A percentile compares a stretch with the other conserved stretches of the same genome.
phyloP scores from a whole-genome alignment of 2,888 invertebrate genomes.

The Ophraella communa region DNA sequence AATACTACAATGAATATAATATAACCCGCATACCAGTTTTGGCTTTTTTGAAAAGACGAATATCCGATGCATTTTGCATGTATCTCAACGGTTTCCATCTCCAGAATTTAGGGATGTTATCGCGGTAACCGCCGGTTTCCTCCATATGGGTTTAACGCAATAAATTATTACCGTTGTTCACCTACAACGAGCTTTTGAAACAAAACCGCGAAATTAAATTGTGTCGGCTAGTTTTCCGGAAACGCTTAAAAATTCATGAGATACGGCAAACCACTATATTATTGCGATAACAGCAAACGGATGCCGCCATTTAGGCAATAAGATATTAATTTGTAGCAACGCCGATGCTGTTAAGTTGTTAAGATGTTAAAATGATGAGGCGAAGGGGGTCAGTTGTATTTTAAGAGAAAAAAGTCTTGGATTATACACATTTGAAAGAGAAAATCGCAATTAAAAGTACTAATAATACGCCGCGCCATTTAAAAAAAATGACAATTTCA shows the following conservation, averaged over 20 bases:
- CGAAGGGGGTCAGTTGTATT: too few relatives aligned
- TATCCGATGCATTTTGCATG: background rate
- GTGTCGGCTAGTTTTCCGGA: slow-evolving; percentile 34
- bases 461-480: too few relatives aligned
- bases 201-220: slow-evolving; percentile 38
- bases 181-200: slow-evolving; percentile 29
- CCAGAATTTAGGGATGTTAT: background rate
- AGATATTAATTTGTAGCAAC: background rate
- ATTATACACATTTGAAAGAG: too few relatives aligned
- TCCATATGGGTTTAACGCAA: slow-evolving; percentile 5
- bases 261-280: slow-evolving; percentile 30
- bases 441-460: too few relatives aligned
- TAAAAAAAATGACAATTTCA: too few relatives aligned
- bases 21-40: background rate
- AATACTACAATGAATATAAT: too few relatives aligned
- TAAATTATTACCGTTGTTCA: slow-evolving; percentile 36
- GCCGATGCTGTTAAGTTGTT: background rate
- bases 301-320: background rate
- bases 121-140: background rate
- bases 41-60: background rate
- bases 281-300: slow-evolving; percentile 18
- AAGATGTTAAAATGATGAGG: background rate
- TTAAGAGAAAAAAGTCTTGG: too few relatives aligned
- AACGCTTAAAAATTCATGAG: slow-evolving; percentile 37
- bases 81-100: background rate